These are phyloP conservation scores for Suricata suricatta DNA, from an alignment of 2,113 vertebrate genomes.

Conservation along the genomic window DNA sequence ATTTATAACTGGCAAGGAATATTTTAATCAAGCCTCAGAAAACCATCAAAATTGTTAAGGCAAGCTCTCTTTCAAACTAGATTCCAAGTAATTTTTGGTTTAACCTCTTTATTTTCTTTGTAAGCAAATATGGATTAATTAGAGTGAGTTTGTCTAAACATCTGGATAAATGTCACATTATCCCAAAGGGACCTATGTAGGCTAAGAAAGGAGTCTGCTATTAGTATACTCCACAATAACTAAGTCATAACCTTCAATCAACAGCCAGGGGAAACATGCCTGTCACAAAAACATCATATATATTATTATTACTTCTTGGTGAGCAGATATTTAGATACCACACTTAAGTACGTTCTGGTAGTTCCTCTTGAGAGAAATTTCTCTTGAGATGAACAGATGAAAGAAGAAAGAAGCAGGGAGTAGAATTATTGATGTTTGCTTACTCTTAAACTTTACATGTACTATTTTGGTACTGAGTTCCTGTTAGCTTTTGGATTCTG, in stretches of 20 bases:
- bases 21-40: constrained; percentile 68
- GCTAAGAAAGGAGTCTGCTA: constrained; percentile 90
- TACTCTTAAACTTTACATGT: not conserved
- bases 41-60: constrained; percentile 76
- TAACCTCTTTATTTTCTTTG: constrained; percentile 79
- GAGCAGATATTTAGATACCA: constrained; percentile 30
- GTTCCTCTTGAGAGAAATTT: not conserved
- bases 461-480: not conserved
- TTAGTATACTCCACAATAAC: constrained; percentile 81
- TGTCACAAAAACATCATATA: constrained; percentile 44
- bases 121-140: constrained; percentile 88
- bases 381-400: not conserved
- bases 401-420: not conserved
- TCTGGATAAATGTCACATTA: constrained; percentile 87
- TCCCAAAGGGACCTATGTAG: constrained; percentile 88
- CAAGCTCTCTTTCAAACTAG: constrained; percentile 38
- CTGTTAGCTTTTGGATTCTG: not conserved
- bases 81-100: constrained; percentile 63
- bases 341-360: not conserved
- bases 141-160: constrained; percentile 89
- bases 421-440: not conserved
- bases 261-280: constrained; percentile 59
- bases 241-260: constrained; percentile 79
- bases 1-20: constrained; percentile 75
- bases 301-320: not conserved